Percentiles rank a stretch among this genome's conserved stretches.
Conservation (phyloP, 1,140 invertebrate species). For the Mylabris phalerata region DNA sequence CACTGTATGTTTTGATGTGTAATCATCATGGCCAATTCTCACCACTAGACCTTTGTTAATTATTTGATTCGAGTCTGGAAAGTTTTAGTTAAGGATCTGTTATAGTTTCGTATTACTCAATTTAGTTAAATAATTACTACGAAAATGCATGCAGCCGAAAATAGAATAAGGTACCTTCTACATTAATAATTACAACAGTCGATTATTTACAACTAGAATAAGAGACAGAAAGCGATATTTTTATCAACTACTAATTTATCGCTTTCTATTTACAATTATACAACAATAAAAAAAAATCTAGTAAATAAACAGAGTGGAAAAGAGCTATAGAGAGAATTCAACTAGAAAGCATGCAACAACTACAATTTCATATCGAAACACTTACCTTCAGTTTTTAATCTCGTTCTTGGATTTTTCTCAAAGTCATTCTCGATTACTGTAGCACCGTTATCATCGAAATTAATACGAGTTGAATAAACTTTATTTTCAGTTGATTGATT, state of each 20-base stretch:
- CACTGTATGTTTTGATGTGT: slow-evolving; percentile 31
- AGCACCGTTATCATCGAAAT: slow-evolving; percentile 44
- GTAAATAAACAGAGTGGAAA: slow-evolving; percentile 3
- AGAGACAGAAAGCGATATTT: not conserved
- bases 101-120: not conserved
- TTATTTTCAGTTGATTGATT: slow-evolving; percentile 29
- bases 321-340: not conserved
- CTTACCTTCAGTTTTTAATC: not conserved
- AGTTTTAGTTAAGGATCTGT: slow-evolving; percentile 2
- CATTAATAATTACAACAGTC: slow-evolving; percentile 1
- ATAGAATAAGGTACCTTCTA: slow-evolving; percentile 16
- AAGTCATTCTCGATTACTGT: slow-evolving; percentile 39
- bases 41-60: slow-evolving; percentile 42
- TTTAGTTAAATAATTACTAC: slow-evolving; percentile 7
- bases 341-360: slow-evolving; percentile 1
- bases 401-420: not conserved
- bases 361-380: too few species aligned
- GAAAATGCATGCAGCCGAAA: slow-evolving; percentile 10
- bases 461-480: slow-evolving; percentile 53
- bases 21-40: slow-evolving; percentile 36
- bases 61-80: slow-evolving; percentile 36
- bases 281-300: not conserved
- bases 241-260: not conserved
- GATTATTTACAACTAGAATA: slow-evolving; percentile 9
- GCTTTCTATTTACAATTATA: not conserved